phyloP scores from a whole-genome alignment of 2,888 invertebrate genomes.

The Thereva nobilitata region DNA sequence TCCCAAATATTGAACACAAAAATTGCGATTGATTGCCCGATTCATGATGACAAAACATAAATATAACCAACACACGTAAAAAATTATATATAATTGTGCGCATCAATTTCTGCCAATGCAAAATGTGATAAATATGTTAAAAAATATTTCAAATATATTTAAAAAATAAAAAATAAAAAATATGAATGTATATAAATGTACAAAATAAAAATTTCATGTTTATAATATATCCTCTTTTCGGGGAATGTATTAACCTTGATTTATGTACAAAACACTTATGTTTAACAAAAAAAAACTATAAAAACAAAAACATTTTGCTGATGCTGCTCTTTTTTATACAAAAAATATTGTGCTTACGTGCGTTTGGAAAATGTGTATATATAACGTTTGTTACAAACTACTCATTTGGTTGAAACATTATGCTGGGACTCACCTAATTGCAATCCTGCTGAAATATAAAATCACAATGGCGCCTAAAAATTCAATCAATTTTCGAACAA shows the following conservation, averaged over 20 bases:
- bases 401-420: slow-evolving; percentile 23
- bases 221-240: slow-evolving; percentile 26
- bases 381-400: slow-evolving; percentile 1
- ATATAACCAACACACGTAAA: slow-evolving; percentile 30
- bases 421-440: slow-evolving; percentile 19
- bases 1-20: slow-evolving; percentile 3
- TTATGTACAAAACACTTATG: slow-evolving; percentile 7
- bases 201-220: slow-evolving; percentile 12
- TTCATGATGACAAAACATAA: slow-evolving; percentile 25
- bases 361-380: slow-evolving; percentile 14
- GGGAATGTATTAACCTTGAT: slow-evolving; percentile 20
- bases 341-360: slow-evolving; percentile 27
- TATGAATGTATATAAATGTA: neutral
- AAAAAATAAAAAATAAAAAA: slow-evolving; percentile 5
- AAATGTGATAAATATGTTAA: neutral
- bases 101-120: slow-evolving; percentile 25
- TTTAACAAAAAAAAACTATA: neutral
- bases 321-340: slow-evolving; percentile 30
- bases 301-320: slow-evolving; percentile 27
- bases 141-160: slow-evolving; percentile 5
- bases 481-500: slow-evolving; percentile 15
- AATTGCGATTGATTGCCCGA: slow-evolving; percentile 32
- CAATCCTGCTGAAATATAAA: slow-evolving; percentile 14
- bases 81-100: slow-evolving; percentile 4
- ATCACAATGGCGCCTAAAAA: slow-evolving; percentile 19